Evolutionary conservation across 2,888 invertebrate species (phyloP), one percentile per base, ranked within the genome.

Genomic region (Pollenia angustigena): DNA sequence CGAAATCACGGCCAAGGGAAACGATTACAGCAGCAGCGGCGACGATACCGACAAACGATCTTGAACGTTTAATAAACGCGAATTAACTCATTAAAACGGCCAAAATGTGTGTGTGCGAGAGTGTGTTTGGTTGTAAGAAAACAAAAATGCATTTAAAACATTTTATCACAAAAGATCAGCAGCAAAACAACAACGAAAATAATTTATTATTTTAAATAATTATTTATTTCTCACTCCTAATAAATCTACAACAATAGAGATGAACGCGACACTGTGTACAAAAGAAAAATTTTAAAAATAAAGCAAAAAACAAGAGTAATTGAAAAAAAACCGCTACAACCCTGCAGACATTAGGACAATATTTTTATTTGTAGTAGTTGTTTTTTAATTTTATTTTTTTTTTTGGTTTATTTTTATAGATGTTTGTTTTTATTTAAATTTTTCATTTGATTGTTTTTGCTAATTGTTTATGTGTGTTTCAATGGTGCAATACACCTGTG

Each of bases 91-190:
- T 66, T 71, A 16, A 72, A 81, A 16, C 56, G 18, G 32, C 32
- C 6, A 32, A 32, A 32, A 32, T 58, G 40, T 50, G 44, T 48
- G 48, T 66, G 58, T 6, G 23, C 23, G 23, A 23, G 50, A 16
- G 16, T 14, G 23, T 58, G 3, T 58, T 44, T 79, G 32, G 32
- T 72, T 68, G 60, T 50, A 42, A 32, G 32, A 32, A 32, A 32
- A 32, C 42, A 54, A 64, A 85, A 85, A 85, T 85, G 78, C 78
- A 85, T 74, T 74, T 52, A 84, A 18, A 74, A 68, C 11, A 66
- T 74, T 75, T 68, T 68, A 81, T 75, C 74, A 60, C 75, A 75
- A 68, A 68, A 68, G 74, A 74, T 60, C 75, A 72, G 54, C 50
- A 32, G 62, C 14, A 58, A 48, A 56, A 75, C 58, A 46, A 66